Conservation (phyloP, 2,797 vertebrate genomes). For the Pangasius larnaudii region DNA sequence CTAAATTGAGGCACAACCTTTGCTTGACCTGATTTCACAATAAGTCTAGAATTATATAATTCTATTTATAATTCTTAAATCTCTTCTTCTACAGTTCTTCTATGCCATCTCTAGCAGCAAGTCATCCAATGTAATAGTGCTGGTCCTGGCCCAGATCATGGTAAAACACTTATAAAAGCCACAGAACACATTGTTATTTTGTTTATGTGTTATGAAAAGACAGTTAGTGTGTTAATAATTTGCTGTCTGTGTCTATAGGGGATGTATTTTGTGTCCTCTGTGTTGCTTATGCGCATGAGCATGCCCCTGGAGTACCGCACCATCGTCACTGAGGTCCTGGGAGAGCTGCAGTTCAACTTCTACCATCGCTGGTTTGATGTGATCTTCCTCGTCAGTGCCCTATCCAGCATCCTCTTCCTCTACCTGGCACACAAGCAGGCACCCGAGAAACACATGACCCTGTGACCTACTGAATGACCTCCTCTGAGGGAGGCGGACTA, state of each 20-base stretch:
- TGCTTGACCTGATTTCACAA: neutral
- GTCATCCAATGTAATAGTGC: constrained; percentile 97
- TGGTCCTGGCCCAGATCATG: constrained; percentile 98
- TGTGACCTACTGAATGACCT: constrained; percentile 63
- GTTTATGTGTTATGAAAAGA: neutral
- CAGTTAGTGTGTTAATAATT: neutral
- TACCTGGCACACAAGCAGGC: constrained; percentile 98
- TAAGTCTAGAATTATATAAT: neutral
- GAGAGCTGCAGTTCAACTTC: constrained; percentile 98
- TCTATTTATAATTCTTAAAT: neutral
- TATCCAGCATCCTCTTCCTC: constrained; percentile 98
- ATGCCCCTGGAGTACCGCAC: constrained; percentile 96
- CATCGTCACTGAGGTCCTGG: constrained; percentile 93
- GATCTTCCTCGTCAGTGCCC: constrained; percentile 97
- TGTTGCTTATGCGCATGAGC: constrained; percentile 97
- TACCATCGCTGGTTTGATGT: constrained; percentile 99
- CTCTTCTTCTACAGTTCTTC: constrained; percentile 83
- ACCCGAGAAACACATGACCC: constrained; percentile 93
- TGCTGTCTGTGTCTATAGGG: constrained; percentile 68
- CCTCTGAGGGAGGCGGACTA: constrained; percentile 18
- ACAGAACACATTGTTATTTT: neutral
- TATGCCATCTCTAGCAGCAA: constrained; percentile 99
- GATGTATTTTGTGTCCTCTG: constrained; percentile 98
- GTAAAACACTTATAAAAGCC: constrained; percentile 67
- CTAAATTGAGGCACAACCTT: neutral